A percentile compares a stretch with the other conserved stretches of the same genome.
Conservation (phyloP, 1,140 invertebrate genomes). For the Cecropterus lyciades region DNA sequence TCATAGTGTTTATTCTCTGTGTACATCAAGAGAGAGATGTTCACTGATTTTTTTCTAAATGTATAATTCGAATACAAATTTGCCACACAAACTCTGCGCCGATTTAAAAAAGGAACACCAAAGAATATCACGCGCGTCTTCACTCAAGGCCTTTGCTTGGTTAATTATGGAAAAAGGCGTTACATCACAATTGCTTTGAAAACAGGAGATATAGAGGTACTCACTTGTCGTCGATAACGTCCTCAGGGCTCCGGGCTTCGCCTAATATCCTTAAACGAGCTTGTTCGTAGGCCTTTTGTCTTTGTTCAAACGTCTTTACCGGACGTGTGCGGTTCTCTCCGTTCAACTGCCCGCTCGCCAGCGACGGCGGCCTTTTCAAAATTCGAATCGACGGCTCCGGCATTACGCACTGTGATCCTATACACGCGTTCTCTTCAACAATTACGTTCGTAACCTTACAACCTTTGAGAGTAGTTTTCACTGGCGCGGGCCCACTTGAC, state of each 20-base stretch:
- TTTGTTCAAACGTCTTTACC: constrained; percentile 93
- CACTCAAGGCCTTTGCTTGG: constrained; percentile 25
- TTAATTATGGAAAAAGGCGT: constrained; percentile 26
- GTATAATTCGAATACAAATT: too few relatives aligned
- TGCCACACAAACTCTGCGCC: background rate
- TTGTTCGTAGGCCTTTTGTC: constrained; percentile 95
- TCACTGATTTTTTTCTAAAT: background rate
- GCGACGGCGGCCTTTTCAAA: constrained; percentile 88
- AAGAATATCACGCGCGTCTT: constrained; percentile 4
- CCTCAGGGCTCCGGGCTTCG: constrained; percentile 91
- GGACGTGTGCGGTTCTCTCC: constrained; percentile 87
- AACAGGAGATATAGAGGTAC: constrained; percentile 36
- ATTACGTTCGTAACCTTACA: constrained; percentile 80
- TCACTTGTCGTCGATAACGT: constrained; percentile 87
- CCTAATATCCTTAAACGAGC: constrained; percentile 93
- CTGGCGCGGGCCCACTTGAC: constrained; percentile 68
- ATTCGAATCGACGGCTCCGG: constrained; percentile 93
- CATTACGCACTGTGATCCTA: constrained; percentile 80
- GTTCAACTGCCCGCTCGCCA: constrained; percentile 77
- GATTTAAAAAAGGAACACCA: constrained; percentile 7
- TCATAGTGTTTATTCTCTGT: too few relatives aligned
- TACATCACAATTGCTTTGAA: constrained; percentile 17
- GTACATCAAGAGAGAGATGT: background rate
- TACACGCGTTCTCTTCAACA: constrained; percentile 81
- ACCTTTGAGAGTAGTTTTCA: constrained; percentile 65